Conservation (phyloP, 2,797 vertebrate species). For the Darevskia mixta region DNA sequence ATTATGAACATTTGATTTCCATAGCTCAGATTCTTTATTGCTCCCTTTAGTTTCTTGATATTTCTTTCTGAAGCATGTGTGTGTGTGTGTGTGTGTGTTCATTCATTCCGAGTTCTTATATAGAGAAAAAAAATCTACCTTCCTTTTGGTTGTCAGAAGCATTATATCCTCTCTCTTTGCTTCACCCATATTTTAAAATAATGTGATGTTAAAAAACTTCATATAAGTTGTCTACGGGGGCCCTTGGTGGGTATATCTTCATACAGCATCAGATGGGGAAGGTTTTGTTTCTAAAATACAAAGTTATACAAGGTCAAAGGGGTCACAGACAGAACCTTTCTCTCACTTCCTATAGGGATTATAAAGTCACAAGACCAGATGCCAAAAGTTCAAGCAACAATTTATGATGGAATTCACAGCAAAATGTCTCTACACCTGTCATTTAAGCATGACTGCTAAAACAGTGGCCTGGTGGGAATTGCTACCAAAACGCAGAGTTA, state of each 20-base stretch:
- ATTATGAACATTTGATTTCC: not conserved
- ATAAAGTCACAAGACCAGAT: slow-evolving; percentile 25
- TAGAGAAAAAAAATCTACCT: not conserved
- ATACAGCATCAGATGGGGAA: slow-evolving; percentile 23
- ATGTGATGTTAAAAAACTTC: slow-evolving; percentile 2
- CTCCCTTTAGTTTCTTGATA: not conserved
- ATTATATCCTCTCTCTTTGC: not conserved
- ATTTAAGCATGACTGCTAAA: slow-evolving; percentile 29
- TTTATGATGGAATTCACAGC: slow-evolving; percentile 21
- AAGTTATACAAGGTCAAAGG: slow-evolving; percentile 14
- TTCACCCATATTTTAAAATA: slow-evolving; percentile 30
- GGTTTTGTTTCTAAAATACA: slow-evolving; percentile 36
- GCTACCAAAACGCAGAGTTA: slow-evolving; percentile 10
- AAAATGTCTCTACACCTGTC: slow-evolving; percentile 15
- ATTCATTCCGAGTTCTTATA: not conserved
- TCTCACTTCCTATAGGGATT: slow-evolving; percentile 11
- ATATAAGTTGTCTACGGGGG: slow-evolving; percentile 12
- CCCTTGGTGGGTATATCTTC: slow-evolving; percentile 16
- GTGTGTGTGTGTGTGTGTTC: too few relatives aligned
- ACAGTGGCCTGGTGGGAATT: not conserved
- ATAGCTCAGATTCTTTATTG: not conserved
- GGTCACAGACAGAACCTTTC: slow-evolving; percentile 23
- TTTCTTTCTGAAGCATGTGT: not conserved
- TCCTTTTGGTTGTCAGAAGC: slow-evolving; percentile 10
- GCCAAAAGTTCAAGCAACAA: slow-evolving; percentile 24